These are phyloP conservation scores for Dendrocincla tyrannina DNA, from an alignment of 2,797 vertebrate genomes.

Conservation along the genomic window DNA sequence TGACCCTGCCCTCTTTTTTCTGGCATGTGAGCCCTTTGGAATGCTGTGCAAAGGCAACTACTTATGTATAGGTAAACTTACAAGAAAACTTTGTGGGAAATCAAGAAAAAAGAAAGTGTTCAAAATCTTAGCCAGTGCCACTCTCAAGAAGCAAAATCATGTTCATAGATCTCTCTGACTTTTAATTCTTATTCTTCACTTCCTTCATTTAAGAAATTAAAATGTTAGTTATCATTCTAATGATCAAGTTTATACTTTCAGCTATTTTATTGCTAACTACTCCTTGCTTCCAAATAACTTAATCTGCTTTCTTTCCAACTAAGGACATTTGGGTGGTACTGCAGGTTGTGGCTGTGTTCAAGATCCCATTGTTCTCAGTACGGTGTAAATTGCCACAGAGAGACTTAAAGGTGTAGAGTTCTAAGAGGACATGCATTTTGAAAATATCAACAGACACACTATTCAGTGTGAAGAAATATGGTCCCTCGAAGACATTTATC, in stretches of 20 bases:
- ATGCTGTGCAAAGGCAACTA: not conserved
- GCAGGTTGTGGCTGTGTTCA: not conserved
- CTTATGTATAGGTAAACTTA: not conserved
- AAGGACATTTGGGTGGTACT: not conserved
- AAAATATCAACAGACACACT: not conserved
- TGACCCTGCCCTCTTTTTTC: conserved; percentile 18
- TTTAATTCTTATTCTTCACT: not conserved
- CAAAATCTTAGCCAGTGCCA: not conserved
- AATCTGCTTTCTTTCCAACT: not conserved
- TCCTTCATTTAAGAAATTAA: not conserved
- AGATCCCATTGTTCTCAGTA: not conserved
- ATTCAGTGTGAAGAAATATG: not conserved
- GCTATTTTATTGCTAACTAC: not conserved
- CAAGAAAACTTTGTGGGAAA: not conserved
- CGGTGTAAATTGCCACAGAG: not conserved
- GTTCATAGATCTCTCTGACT: not conserved
- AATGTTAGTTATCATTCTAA: not conserved
- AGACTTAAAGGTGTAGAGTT: not conserved
- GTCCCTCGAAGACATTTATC: not conserved
- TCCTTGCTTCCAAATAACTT: not conserved
- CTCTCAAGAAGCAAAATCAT: not conserved
- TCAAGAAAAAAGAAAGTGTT: not conserved
- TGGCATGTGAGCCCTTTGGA: not conserved
- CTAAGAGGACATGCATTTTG: not conserved
- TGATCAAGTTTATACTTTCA: not conserved